A percentile compares a stretch with the other conserved stretches of the same genome.
phyloP scores from a whole-genome alignment of 2,113 vertebrate species.

The Rhagologus leucostigma region DNA sequence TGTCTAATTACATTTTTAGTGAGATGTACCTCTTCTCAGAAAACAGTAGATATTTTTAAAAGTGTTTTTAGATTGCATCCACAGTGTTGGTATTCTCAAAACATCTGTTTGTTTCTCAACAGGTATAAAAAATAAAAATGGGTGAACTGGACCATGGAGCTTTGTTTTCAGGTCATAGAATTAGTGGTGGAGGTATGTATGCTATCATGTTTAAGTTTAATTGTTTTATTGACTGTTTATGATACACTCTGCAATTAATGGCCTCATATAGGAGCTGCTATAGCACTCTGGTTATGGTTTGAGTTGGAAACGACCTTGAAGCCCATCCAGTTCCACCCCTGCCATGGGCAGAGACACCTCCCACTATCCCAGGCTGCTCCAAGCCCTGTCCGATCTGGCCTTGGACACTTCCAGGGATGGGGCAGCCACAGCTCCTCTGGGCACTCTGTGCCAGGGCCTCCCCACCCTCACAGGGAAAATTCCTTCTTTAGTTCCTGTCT shows the following conservation, averaged over 20 bases:
- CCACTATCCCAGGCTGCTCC: not conserved
- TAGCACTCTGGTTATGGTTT: not conserved
- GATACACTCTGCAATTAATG: not conserved
- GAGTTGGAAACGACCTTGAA: not conserved
- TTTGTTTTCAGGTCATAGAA: slow-evolving; percentile 53
- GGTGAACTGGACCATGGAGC: slow-evolving; percentile 51
- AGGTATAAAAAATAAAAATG: slow-evolving; percentile 60
- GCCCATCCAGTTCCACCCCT: fast-evolving
- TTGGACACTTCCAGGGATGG: not conserved
- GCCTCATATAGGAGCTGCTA: not conserved
- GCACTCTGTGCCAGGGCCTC: not conserved
- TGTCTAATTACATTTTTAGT: not conserved
- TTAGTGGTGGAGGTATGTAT: slow-evolving; percentile 70
- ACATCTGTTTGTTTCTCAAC: slow-evolving; percentile 5
- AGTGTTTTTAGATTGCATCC: not conserved
- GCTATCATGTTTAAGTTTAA: not conserved
- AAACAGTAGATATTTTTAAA: not conserved
- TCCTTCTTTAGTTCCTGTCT: not conserved
- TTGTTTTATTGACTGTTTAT: not conserved
- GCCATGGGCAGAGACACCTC: not conserved
- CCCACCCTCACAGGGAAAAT: fast-evolving
- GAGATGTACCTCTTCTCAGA: not conserved
- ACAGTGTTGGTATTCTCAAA: not conserved
- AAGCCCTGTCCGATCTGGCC: not conserved
- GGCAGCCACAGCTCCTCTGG: not conserved